Evolutionary conservation across 2,797 vertebrate genomes (phyloP), one percentile per base, ranked within the genome.

Genomic region (Lepus townsendii): DNA sequence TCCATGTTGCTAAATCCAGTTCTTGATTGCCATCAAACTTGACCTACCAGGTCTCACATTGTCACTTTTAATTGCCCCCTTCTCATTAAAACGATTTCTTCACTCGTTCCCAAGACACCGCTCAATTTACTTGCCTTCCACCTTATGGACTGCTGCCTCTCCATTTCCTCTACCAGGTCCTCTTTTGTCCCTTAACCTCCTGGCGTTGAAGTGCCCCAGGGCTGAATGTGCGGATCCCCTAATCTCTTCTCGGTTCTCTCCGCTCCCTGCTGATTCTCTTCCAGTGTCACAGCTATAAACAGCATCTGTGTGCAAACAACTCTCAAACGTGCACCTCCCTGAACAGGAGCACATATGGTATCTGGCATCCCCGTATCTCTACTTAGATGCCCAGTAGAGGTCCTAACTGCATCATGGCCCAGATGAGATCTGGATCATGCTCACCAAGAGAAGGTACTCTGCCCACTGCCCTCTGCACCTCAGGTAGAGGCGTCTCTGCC

Each of bases 221-320:
- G 17, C 71, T 69, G 20, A 20, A 24, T 47, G 60, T 42, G 38
- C 4, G 20, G 26, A 17, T 65, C 60, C 71, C 91, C 63, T 90
- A 24, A 47, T 69, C 42, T 60, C 52, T 60, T 68, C 16, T 85
- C 3, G 24, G 73, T 8, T 80, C 47, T 47, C 6, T 88, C 19
- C 20, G 10, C 7, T 7, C 19, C 32, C 35, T 68, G 54, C 8
- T n/a, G 50, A 75, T 38, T 38, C 27, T 57, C 62, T 79, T 85
- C n/a, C 12, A 65, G 22, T 73, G 71, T 77, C 32, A 30, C 35
- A 22, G 17, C 3, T 80, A 95, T 93, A 91, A 83, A 76, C 69
- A 73, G 22, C 20, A 77, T 87, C 42, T 52, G 20, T 78, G 38
- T 82, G 62, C 68, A 80, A 91, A 65, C 66, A 62, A 76, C 68